Evolutionary conservation across 2,888 invertebrate genomes (phyloP).

Genomic region (Pogonocherus hispidulus): DNA sequence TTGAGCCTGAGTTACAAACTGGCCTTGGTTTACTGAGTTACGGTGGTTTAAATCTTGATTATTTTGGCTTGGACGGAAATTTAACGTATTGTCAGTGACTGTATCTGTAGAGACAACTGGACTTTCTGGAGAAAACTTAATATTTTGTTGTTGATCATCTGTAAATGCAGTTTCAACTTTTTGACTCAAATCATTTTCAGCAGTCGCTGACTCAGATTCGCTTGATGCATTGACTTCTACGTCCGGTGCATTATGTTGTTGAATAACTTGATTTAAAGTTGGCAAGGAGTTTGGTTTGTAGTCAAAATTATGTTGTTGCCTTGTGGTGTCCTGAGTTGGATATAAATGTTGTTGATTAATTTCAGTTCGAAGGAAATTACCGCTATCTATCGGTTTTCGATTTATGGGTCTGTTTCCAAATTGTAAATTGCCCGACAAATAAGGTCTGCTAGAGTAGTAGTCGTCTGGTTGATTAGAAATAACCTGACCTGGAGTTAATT

Average conservation of each 20-base stretch:
- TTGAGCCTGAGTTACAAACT: too few relatives aligned
- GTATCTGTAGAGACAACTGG: too few relatives aligned
- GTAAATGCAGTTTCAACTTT: background rate
- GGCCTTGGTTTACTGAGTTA: too few relatives aligned
- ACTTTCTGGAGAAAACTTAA: background rate
- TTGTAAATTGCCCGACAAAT: conserved; percentile 12
- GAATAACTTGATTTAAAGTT: conserved; percentile 20
- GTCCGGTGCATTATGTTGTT: conserved; percentile 5
- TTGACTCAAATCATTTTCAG: background rate
- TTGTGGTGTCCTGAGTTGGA: conserved; percentile 6
- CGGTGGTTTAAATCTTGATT: too few relatives aligned
- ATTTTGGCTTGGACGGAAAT: too few relatives aligned
- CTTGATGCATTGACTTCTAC: background rate
- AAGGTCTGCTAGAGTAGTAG: background rate
- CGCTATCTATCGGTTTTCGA: conserved; percentile 23
- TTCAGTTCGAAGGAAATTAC: conserved; percentile 29
- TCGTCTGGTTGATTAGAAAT: background rate
- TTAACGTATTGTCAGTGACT: too few relatives aligned
- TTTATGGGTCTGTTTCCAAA: conserved; percentile 12
- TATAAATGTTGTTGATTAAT: conserved; percentile 38
- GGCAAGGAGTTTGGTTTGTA: conserved; percentile 3
- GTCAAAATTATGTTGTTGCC: background rate
- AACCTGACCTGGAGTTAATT: background rate
- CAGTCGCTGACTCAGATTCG: too few relatives aligned
- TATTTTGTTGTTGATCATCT: background rate